Conservation (phyloP, 2,797 vertebrate genomes). For the Channallabes apus region DNA sequence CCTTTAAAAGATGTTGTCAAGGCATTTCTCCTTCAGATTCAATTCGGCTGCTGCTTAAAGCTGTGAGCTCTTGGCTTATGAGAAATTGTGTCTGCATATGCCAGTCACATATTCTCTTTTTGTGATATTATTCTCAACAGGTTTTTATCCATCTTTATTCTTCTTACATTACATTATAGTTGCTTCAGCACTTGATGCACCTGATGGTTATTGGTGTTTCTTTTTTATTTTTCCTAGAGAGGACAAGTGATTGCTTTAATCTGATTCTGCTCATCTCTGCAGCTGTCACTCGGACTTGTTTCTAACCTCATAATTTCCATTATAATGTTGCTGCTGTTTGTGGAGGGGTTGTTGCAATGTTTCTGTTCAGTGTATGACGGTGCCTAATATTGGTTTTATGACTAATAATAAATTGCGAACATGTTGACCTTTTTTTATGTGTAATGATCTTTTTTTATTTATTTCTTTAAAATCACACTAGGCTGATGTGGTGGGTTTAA, state of each 20-base stretch:
- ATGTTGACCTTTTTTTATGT: constrained; percentile 11
- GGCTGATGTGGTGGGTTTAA: background rate
- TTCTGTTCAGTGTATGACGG: constrained; percentile 25
- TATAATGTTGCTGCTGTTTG: constrained; percentile 33
- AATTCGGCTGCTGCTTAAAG: constrained; percentile 19
- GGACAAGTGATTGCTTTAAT: constrained; percentile 49
- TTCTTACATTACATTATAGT: background rate
- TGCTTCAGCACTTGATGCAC: background rate
- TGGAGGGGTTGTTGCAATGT: constrained; percentile 30
- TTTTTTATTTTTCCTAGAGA: background rate
- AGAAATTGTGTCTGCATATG: background rate
- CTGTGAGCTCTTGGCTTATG: background rate
- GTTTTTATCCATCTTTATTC: constrained; percentile 8
- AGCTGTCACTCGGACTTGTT: constrained; percentile 61
- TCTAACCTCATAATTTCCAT: constrained; percentile 35
- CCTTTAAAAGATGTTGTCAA: constrained; percentile 4
- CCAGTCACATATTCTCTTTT: background rate
- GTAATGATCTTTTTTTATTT: background rate
- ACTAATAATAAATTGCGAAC: constrained; percentile 8
- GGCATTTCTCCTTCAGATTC: constrained; percentile 22
- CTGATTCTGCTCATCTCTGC: constrained; percentile 64
- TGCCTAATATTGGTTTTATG: constrained; percentile 50
- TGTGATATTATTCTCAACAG: background rate
- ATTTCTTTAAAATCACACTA: background rate
- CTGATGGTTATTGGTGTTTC: no score